phyloP scores from a whole-genome alignment of 2,888 invertebrate genomes.

The Macroteleia sp. region DNA sequence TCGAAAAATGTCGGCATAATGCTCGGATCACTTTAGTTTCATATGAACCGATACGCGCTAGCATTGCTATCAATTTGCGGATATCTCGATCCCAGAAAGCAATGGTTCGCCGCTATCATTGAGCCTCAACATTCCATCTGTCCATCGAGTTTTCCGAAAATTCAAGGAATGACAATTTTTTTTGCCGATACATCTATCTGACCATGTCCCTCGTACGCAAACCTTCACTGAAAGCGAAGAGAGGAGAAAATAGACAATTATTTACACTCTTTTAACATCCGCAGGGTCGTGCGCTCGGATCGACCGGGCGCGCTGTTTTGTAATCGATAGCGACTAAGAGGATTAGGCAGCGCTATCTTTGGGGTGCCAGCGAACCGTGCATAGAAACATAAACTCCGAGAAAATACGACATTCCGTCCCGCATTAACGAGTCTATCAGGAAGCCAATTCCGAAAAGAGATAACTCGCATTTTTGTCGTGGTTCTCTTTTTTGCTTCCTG shows the following conservation, averaged over 20 bases:
- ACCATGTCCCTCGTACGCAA: no score
- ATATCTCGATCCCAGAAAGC: neutral
- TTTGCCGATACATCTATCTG: no score
- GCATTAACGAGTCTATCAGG: slow-evolving; percentile 60
- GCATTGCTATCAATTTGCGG: slow-evolving; percentile 2
- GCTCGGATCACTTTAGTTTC: slow-evolving; percentile 10
- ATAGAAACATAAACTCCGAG: slow-evolving; percentile 73
- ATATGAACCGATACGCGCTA: slow-evolving; percentile 4
- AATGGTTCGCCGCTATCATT: no score
- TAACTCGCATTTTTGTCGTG: slow-evolving; percentile 14
- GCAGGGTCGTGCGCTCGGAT: slow-evolving; percentile 21
- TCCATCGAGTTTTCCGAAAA: slow-evolving; percentile 11
- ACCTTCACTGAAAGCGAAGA: neutral
- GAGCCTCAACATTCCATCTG: no score
- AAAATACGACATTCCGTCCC: slow-evolving; percentile 65
- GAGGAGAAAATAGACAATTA: slow-evolving; percentile 13
- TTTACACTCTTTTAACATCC: slow-evolving; percentile 33
- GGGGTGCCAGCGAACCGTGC: slow-evolving; percentile 45
- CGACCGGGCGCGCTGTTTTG: slow-evolving; percentile 35
- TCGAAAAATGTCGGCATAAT: slow-evolving; percentile 17
- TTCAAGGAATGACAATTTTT: neutral
- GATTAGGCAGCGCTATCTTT: slow-evolving; percentile 53
- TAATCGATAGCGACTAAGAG: slow-evolving; percentile 57
- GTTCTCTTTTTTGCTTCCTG: no score
- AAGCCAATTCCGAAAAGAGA: slow-evolving; percentile 14